Percentiles rank a stretch among this genome's conserved stretches.
phyloP scores from a whole-genome alignment of 2,113 vertebrate species.

The Emydura subglobosa region DNA sequence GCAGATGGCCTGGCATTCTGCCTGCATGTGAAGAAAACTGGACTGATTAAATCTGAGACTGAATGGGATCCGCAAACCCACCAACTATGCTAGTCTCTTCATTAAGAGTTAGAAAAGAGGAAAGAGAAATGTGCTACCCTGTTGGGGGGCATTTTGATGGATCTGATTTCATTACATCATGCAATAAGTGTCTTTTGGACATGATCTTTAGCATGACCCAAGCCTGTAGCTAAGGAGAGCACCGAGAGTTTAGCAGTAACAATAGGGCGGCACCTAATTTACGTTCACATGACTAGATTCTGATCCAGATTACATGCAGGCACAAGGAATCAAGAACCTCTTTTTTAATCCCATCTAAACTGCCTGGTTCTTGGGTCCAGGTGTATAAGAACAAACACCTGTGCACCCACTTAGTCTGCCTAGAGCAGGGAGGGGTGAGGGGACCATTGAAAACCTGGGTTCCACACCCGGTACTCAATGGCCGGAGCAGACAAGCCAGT shows the following conservation, averaged over 20 bases:
- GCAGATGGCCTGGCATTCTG: background rate
- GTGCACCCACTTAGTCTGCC: background rate
- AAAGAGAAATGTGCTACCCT: background rate
- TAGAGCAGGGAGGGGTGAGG: background rate
- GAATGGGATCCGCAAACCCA: background rate
- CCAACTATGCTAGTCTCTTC: background rate
- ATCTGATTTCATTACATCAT: background rate
- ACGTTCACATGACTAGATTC: accelerated
- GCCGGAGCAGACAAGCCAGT: background rate
- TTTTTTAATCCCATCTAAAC: background rate
- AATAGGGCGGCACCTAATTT: accelerated
- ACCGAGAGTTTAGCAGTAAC: background rate
- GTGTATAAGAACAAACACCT: background rate
- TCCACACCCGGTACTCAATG: background rate
- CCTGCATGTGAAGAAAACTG: background rate
- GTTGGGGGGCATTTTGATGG: background rate
- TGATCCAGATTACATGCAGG: slow-evolving; percentile 15
- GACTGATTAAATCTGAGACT: background rate
- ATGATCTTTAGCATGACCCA: background rate
- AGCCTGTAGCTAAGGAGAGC: accelerated
- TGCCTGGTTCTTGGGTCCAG: background rate
- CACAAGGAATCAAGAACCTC: accelerated
- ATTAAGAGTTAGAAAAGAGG: background rate
- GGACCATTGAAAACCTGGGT: background rate
- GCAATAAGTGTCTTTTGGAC: background rate